Conservation (phyloP, 2,113 vertebrate genomes). For the Hyperopisus bebe region DNA sequence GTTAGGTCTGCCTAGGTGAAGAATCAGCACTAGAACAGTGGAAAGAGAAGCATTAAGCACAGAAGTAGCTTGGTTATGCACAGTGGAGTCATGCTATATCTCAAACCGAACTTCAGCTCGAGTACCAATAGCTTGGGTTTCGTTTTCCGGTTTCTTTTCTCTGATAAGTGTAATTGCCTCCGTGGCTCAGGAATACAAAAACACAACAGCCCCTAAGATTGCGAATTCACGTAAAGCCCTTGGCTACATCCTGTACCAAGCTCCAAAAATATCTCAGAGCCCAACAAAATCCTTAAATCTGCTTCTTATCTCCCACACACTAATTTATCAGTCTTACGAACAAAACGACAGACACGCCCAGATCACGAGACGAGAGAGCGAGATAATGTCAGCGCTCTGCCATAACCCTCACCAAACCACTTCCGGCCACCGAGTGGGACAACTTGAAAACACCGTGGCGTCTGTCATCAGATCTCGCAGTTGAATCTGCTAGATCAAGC, state of each 20-base stretch:
- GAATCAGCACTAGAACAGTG: not conserved
- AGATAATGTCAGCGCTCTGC: not conserved
- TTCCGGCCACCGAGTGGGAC: not conserved
- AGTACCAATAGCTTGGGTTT: not conserved
- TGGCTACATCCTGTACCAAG: not conserved
- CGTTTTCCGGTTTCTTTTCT: not conserved
- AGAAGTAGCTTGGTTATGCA: not conserved
- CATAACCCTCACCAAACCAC: not conserved
- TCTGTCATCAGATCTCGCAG: not conserved
- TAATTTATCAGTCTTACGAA: not conserved
- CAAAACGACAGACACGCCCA: not conserved
- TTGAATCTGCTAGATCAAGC: not conserved
- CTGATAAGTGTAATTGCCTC: not conserved
- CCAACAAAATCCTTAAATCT: not conserved
- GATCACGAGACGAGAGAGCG: not conserved
- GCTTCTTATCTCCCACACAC: not conserved
- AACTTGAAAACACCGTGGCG: not conserved
- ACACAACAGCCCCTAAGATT: not conserved
- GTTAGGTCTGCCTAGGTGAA: not conserved
- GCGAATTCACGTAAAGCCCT: not conserved
- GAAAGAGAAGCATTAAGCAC: not conserved
- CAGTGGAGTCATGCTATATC: not conserved
- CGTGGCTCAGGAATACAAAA: not conserved
- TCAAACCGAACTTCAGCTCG: not conserved
- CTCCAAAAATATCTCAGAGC: not conserved